These are phyloP conservation scores for Notothenia rossii DNA, from an alignment of 2,113 vertebrate species.

Conservation along the genomic window DNA sequence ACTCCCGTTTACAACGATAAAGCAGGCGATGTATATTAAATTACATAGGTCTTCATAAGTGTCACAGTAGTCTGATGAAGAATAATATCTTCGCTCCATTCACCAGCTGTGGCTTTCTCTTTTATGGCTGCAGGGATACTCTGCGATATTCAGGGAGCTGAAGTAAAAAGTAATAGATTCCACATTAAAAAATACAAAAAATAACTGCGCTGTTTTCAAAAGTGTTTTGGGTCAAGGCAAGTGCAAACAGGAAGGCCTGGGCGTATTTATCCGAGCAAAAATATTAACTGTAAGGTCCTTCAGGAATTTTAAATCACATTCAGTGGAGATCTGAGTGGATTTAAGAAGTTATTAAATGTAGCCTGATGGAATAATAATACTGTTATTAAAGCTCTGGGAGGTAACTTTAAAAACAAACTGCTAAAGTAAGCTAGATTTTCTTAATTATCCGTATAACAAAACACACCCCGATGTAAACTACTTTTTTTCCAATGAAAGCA, in stretches of 20 bases:
- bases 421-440: neutral
- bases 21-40: conserved; percentile 75
- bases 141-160: conserved; percentile 38
- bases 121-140: conserved; percentile 63
- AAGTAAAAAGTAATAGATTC: conserved; percentile 51
- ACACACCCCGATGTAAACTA: no score
- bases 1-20: conserved; percentile 53
- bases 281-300: conserved; percentile 14
- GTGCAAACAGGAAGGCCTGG: conserved; percentile 34
- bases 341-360: conserved; percentile 18
- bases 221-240: conserved; percentile 58
- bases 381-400: neutral
- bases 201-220: conserved; percentile 27
- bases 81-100: conserved; percentile 67
- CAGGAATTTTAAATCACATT: conserved; percentile 25
- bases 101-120: conserved; percentile 54
- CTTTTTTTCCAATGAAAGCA: neutral
- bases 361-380: neutral
- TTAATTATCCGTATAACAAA: neutral
- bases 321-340: conserved; percentile 9
- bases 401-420: neutral
- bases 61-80: conserved; percentile 74
- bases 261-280: conserved; percentile 45
- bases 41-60: conserved; percentile 82
- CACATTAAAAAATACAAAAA: conserved; percentile 20